A percentile compares a stretch with the other conserved stretches of the same genome.
Evolutionary conservation across 2,113 vertebrate genomes (phyloP).

Genomic region (Melanocharis versteri): DNA sequence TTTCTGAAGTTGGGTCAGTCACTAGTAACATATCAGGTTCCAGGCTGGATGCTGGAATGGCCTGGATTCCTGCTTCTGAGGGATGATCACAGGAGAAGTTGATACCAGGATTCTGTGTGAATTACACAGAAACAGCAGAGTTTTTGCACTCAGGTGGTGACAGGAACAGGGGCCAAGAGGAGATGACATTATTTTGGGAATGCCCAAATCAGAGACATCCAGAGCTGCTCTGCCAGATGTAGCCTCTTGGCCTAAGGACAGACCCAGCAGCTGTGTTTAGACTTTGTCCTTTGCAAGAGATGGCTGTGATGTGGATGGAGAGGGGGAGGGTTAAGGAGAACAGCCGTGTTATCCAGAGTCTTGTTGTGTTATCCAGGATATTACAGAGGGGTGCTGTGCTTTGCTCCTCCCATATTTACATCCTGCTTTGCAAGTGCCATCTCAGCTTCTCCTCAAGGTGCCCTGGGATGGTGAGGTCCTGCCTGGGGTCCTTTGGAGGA

Average conservation of each 20-base stretch:
- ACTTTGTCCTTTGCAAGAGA: not conserved
- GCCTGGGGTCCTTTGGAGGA: not conserved
- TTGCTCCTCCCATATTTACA: not conserved
- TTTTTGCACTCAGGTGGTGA: not conserved
- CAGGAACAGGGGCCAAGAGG: not conserved
- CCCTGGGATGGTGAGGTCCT: not conserved
- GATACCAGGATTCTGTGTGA: not conserved
- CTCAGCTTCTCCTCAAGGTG: not conserved
- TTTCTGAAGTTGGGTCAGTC: not conserved
- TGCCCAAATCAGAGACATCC: not conserved
- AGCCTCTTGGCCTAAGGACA: not conserved
- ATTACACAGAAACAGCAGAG: not conserved
- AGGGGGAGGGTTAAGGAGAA: not conserved
- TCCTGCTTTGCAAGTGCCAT: not conserved
- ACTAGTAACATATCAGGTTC: not conserved
- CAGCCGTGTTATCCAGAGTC: accelerated
- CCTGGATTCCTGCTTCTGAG: not conserved
- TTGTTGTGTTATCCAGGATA: not conserved
- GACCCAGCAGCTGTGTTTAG: not conserved
- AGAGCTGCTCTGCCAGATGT: not conserved
- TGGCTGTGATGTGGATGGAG: not conserved
- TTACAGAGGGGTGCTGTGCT: not conserved
- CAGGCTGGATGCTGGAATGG: not conserved
- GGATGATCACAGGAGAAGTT: not conserved
- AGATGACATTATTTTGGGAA: not conserved